A percentile compares a stretch with the other conserved stretches of the same genome.
phyloP scores from a whole-genome alignment of 2,888 invertebrate species.

The Drosophila buzzatii region DNA sequence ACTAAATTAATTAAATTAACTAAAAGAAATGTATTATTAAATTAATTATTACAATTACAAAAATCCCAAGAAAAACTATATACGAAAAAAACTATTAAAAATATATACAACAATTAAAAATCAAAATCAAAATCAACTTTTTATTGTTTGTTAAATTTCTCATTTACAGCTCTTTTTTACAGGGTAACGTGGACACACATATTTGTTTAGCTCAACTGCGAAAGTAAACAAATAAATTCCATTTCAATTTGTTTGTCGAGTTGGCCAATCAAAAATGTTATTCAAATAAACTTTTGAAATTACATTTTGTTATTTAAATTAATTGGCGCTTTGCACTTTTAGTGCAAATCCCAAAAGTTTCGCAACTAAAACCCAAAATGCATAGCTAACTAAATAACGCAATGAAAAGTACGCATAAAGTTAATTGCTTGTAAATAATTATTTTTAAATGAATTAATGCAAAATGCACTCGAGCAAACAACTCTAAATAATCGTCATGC shows the following conservation, averaged over 20 bases:
- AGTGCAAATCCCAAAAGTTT: constrained; percentile 24
- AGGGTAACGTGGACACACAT: neutral
- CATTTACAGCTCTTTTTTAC: neutral
- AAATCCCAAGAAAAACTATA: constrained; percentile 63
- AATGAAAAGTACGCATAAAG: constrained; percentile 53
- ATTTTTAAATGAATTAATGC: constrained; percentile 66
- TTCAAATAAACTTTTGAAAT: constrained; percentile 10
- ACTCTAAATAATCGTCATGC: neutral
- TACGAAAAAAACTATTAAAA: constrained; percentile 68
- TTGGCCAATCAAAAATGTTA: constrained; percentile 13
- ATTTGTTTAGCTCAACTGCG: neutral
- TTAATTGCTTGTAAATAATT: constrained; percentile 79
- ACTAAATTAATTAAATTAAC: constrained; percentile 75
- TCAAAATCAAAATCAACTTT: constrained; percentile 9
- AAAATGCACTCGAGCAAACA: constrained; percentile 58
- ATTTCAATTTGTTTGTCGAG: neutral
- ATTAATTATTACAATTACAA: constrained; percentile 77
- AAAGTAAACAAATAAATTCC: too few relatives aligned
- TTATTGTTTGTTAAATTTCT: neutral
- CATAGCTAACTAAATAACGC: constrained; percentile 51
- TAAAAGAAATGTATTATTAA: constrained; percentile 80
- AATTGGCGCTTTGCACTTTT: constrained; percentile 44
- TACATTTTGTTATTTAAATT: constrained; percentile 45
- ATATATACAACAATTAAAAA: constrained; percentile 64
- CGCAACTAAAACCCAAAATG: constrained; percentile 28